phyloP scores from a whole-genome alignment of 2,797 vertebrate species.

The Rhinichthys osculus region DNA sequence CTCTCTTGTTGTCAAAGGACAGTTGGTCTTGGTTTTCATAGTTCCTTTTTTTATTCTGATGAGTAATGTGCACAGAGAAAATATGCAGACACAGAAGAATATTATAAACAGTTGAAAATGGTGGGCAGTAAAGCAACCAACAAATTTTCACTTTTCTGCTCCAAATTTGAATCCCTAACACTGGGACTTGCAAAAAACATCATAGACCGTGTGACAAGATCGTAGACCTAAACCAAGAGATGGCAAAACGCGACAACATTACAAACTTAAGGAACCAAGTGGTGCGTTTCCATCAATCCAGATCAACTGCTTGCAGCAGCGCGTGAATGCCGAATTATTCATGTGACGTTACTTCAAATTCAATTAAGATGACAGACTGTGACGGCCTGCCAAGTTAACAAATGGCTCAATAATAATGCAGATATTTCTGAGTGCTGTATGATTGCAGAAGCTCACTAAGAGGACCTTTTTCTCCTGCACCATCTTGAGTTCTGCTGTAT shows the following conservation, averaged over 20 bases:
- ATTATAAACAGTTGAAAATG: slow-evolving; percentile 99
- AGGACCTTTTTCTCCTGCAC: slow-evolving; percentile 37
- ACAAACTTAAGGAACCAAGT: neutral
- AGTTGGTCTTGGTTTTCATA: slow-evolving; percentile 99
- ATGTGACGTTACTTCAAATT: slow-evolving; percentile 18
- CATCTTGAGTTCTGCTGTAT: slow-evolving; percentile 61
- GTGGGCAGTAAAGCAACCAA: slow-evolving; percentile 99
- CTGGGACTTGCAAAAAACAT: slow-evolving; percentile 94
- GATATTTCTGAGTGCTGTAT: neutral
- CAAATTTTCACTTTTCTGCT: slow-evolving; percentile 96
- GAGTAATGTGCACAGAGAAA: slow-evolving; percentile 99
- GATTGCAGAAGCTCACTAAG: neutral
- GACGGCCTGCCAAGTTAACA: slow-evolving; percentile 6
- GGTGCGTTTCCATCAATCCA: slow-evolving; percentile 5
- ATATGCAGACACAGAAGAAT: slow-evolving; percentile 99
- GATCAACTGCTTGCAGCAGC: neutral
- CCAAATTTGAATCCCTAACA: slow-evolving; percentile 90
- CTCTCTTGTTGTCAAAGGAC: slow-evolving; percentile 99
- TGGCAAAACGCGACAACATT: neutral
- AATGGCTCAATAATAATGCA: neutral
- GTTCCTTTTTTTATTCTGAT: slow-evolving; percentile 99
- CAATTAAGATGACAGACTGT: slow-evolving; percentile 28
- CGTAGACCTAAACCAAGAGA: neutral
- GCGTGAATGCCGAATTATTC: slow-evolving; percentile 2
- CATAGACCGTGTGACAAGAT: slow-evolving; percentile 61